Percentiles rank a stretch among this genome's conserved stretches.
Conservation (phyloP, 2,113 vertebrate genomes). For the Lasiurus borealis region DNA sequence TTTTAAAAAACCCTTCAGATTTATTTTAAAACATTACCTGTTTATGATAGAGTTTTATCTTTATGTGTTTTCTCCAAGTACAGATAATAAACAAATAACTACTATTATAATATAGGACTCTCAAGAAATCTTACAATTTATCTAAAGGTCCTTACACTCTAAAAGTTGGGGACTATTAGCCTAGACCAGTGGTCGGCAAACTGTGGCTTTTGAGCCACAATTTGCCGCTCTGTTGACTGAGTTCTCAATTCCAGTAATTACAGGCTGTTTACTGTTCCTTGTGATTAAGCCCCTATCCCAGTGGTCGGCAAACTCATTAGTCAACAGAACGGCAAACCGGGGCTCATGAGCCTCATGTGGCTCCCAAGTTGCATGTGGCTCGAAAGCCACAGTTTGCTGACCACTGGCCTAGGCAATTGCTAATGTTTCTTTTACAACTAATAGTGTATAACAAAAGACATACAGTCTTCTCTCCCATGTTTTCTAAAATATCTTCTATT, state of each 20-base stretch:
- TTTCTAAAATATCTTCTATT: constrained; percentile 42
- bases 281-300: too few species aligned
- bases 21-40: background rate
- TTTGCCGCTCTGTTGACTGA: too few species aligned
- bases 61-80: background rate
- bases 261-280: too few species aligned
- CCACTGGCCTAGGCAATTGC: background rate
- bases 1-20: background rate
- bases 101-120: background rate
- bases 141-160: background rate
- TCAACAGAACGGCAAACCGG: too few species aligned
- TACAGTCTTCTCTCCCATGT: background rate
- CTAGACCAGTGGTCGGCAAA: background rate
- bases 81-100: background rate
- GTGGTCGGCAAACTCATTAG: too few species aligned
- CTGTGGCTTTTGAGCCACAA: too few species aligned
- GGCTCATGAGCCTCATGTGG: too few species aligned
- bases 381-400: too few species aligned
- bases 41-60: background rate
- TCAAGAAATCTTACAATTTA: background rate
- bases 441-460: background rate
- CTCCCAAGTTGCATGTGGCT: too few species aligned
- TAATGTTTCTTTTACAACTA: background rate
- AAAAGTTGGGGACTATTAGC: background rate
- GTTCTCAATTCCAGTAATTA: too few species aligned